Base-by-base conservation (phyloP, 2,797 vertebrate genomes). In the Diplodus puntazzo region DNA sequence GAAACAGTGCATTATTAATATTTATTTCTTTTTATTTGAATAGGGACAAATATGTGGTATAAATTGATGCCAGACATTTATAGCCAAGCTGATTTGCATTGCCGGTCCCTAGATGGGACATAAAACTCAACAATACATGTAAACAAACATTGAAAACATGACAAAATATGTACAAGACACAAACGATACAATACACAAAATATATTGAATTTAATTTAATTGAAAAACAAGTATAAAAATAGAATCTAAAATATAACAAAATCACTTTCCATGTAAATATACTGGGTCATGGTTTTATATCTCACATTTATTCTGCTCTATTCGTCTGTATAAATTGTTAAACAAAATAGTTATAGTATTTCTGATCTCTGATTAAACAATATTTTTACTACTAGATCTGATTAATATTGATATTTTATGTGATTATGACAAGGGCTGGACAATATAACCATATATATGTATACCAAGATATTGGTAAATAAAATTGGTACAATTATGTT, bases 231-330 rank as follows among this genome's bases (percentile, higher is more conserved):
- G 27, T 27, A 27, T 27, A 4, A 27, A 27, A 27, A 27, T 27
- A 4, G 3, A 27, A 27, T 27, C 2, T 27, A 27, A 27, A 4
- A 27, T 27, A 27, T 27, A 27, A 58, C 55, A 18, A 62, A 39
- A 69, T 62, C 20, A 62, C 27, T 12, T 69, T 8, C 53, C 10
- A 23, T 64, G n/a, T 52, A 42, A 77, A 55, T 34, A 5, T 5
- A n/a, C 7, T 18, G 10, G 23, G 46, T 21, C 52, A 11, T 49
- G 5, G 21, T 45, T 66, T 10, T 17, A 11, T 69, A 54, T 48
- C 46, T 16, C 30, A 50, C 17, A 23, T 25, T 58, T 8, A 2
- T 49, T 53, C 2, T 21, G 3, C 8, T 27, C 0, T 49, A 62
- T 67, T n/a, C 11, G 17, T 60, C 16, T 45, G 10, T 10, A 20